Percentiles rank a stretch among this genome's conserved stretches.
phyloP scores from a whole-genome alignment of 2,888 invertebrate species.

The Nineta flava region DNA sequence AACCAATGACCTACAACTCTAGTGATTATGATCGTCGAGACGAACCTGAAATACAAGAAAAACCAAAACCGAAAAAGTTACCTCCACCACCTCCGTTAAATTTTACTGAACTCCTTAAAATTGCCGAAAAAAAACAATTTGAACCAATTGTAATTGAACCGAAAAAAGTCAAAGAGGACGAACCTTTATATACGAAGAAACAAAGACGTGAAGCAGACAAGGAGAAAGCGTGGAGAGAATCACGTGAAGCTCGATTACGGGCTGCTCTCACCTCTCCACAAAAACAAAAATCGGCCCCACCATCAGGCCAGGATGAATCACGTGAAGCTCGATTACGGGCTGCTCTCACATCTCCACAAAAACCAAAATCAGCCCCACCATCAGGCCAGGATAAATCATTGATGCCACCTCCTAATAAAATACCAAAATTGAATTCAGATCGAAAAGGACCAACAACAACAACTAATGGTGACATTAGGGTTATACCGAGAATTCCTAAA shows the following conservation, averaged over 20 bases:
- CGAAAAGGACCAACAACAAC: not conserved
- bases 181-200: slow-evolving; percentile 62
- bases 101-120: slow-evolving; percentile 59
- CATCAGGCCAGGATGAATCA: slow-evolving; percentile 26
- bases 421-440: slow-evolving; percentile 20
- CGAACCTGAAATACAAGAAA: slow-evolving; percentile 29
- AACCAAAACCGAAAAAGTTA: slow-evolving; percentile 35
- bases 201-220: slow-evolving; percentile 61
- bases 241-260: slow-evolving; percentile 24
- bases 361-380: slow-evolving; percentile 9
- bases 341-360: not conserved
- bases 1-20: slow-evolving; percentile 6
- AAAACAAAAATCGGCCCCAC: slow-evolving; percentile 9
- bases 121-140: slow-evolving; percentile 70
- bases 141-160: slow-evolving; percentile 52
- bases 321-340: slow-evolving; percentile 23
- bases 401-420: slow-evolving; percentile 13
- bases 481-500: no score
- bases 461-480: not conserved
- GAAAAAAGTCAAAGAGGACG: slow-evolving; percentile 36
- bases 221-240: slow-evolving; percentile 48
- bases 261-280: slow-evolving; percentile 6
- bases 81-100: slow-evolving; percentile 59
- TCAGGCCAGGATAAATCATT: slow-evolving; percentile 15
- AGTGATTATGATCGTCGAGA: slow-evolving; percentile 20